A percentile compares a stretch with the other conserved stretches of the same genome.
Conservation (phyloP, 2,888 invertebrate genomes). For the Dusona sp. region DNA sequence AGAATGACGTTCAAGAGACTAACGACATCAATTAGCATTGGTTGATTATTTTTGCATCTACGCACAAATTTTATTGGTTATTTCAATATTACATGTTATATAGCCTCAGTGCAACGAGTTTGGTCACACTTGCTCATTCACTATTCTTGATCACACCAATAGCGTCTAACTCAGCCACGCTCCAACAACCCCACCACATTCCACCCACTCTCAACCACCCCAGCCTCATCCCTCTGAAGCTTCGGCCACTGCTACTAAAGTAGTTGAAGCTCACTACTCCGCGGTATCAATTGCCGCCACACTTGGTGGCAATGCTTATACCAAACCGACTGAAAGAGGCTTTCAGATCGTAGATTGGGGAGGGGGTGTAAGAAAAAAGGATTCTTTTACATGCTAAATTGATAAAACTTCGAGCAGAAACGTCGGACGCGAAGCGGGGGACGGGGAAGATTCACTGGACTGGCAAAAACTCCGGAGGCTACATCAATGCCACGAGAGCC, state of each 20-base stretch:
- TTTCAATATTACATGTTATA: conserved; percentile 24
- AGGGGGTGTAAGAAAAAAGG: background rate
- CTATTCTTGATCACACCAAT: conserved; percentile 55
- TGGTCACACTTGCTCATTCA: conserved; percentile 55
- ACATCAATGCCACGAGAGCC: conserved; percentile 40
- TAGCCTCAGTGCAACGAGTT: conserved; percentile 27
- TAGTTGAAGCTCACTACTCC: conserved; percentile 60
- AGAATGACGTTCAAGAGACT: conserved; percentile 20
- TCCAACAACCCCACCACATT: conserved; percentile 63
- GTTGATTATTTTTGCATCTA: conserved; percentile 45
- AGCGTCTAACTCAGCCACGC: conserved; percentile 61
- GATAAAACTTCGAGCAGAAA: conserved; percentile 1
- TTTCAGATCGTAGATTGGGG: background rate
- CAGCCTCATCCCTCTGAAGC: conserved; percentile 64
- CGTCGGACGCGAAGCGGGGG: too few species aligned
- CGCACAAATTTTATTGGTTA: conserved; percentile 46
- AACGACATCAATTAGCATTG: conserved; percentile 34
- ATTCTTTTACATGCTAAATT: conserved; percentile 12
- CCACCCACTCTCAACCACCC: conserved; percentile 61
- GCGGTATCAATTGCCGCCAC: conserved; percentile 60
- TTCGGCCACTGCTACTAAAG: conserved; percentile 58
- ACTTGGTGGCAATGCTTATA: conserved; percentile 29
- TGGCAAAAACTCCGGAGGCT: conserved; percentile 39
- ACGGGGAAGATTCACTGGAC: background rate
- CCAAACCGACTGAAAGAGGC: conserved; percentile 27